Conservation (phyloP, 2,797 vertebrate species). For the Gobionotothen gibberifrons region DNA sequence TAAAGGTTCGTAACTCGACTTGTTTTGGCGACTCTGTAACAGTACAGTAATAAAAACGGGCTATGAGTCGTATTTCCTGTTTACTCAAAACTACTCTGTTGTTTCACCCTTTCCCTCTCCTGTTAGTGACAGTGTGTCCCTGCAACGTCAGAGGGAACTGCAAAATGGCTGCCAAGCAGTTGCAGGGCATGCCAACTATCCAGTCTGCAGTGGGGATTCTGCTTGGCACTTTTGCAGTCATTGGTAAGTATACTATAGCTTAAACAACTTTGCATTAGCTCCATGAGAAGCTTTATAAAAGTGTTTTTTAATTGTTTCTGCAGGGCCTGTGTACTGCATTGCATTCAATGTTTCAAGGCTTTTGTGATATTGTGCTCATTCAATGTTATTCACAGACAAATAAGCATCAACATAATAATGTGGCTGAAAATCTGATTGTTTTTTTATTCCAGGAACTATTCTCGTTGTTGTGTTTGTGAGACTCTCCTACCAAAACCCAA, state of each 20-base stretch:
- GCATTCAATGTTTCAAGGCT: not conserved
- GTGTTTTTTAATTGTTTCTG: not conserved
- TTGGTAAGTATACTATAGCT: conserved; percentile 72
- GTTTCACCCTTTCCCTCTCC: conserved; percentile 1
- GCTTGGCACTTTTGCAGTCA: conserved; percentile 83
- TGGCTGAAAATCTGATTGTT: not conserved
- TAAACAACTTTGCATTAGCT: not conserved
- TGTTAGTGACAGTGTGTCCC: conserved; percentile 85
- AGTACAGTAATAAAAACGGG: not conserved
- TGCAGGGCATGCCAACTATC: conserved; percentile 87
- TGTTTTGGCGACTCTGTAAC: not conserved
- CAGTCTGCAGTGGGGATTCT: conserved; percentile 86
- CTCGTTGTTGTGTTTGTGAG: conserved; percentile 83
- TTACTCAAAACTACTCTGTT: conserved; percentile 2
- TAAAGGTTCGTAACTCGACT: not conserved
- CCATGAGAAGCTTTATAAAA: not conserved
- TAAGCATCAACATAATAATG: not conserved
- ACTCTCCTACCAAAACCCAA: conserved; percentile 84
- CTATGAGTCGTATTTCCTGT: conserved; percentile 1
- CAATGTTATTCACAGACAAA: not conserved
- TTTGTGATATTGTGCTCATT: not conserved
- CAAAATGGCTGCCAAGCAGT: conserved; percentile 83
- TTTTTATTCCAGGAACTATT: conserved; percentile 75
- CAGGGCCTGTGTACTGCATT: not conserved
- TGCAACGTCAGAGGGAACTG: conserved; percentile 87